Evolutionary conservation across 2,888 invertebrate species (phyloP).

Genomic region (Caradrina kadenii): DNA sequence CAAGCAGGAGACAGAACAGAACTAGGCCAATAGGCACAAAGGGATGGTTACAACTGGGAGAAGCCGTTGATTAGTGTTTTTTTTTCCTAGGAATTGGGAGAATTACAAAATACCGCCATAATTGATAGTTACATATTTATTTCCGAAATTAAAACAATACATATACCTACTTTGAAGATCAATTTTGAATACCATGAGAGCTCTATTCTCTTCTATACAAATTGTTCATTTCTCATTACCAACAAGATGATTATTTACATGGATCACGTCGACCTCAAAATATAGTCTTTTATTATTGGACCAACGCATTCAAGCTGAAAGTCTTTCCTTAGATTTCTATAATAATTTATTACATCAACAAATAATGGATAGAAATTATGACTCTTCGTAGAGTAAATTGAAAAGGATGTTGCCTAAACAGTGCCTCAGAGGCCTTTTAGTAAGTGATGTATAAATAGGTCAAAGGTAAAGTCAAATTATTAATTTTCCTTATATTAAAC

Average conservation of each 20-base stretch:
- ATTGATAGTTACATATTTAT: too few species aligned
- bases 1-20: too few species aligned
- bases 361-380: constrained; percentile 25
- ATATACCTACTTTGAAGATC: too few species aligned
- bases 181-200: too few species aligned
- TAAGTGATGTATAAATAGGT: constrained; percentile 4
- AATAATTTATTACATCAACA: constrained; percentile 26
- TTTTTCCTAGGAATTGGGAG: too few species aligned
- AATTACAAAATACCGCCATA: too few species aligned
- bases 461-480: not conserved
- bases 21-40: too few species aligned
- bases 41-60: too few species aligned
- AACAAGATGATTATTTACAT: not conserved
- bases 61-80: too few species aligned
- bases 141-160: too few species aligned
- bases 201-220: not conserved
- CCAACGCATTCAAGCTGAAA: constrained; percentile 8
- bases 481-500: too few species aligned
- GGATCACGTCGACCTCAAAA: not conserved
- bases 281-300: constrained; percentile 13
- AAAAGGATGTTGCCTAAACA: constrained; percentile 32
- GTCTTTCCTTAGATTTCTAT: constrained; percentile 9
- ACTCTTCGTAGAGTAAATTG: constrained; percentile 29
- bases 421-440: not conserved
- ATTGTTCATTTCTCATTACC: not conserved